Evolutionary conservation across 2,113 vertebrate genomes (phyloP).

Genomic region (Actenoides hombroni): DNA sequence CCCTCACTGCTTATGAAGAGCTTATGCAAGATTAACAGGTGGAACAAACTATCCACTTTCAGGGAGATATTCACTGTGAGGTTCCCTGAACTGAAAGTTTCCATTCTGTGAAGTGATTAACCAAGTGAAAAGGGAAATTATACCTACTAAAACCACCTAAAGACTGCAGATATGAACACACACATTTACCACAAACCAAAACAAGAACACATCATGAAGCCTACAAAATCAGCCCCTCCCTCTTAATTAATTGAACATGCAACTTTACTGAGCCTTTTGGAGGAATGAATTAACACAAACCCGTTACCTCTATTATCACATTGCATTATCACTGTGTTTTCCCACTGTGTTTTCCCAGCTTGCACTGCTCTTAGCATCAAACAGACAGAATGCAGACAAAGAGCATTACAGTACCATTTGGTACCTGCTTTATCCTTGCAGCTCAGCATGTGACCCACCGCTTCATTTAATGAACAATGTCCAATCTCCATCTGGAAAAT

Average conservation of each 20-base stretch:
- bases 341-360: background rate
- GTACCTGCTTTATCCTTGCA: background rate
- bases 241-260: background rate
- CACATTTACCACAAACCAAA: background rate
- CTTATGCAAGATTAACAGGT: background rate
- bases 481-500: background rate
- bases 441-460: background rate
- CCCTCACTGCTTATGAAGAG: background rate
- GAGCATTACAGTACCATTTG: background rate
- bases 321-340: background rate
- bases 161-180: background rate
- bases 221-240: background rate
- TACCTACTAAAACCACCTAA: background rate
- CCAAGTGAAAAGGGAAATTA: background rate
- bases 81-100: constrained; percentile 15
- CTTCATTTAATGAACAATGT: background rate
- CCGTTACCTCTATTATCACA: background rate
- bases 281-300: background rate
- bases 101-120: constrained; percentile 1
- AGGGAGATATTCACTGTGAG: constrained; percentile 8
- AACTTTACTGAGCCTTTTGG: background rate
- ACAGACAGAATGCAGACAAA: background rate
- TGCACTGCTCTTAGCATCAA: background rate
- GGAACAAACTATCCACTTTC: constrained; percentile 31
- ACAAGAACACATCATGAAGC: background rate